phyloP scores from a whole-genome alignment of 2,888 invertebrate genomes.

The Acanthosoma haemorrhoidale region DNA sequence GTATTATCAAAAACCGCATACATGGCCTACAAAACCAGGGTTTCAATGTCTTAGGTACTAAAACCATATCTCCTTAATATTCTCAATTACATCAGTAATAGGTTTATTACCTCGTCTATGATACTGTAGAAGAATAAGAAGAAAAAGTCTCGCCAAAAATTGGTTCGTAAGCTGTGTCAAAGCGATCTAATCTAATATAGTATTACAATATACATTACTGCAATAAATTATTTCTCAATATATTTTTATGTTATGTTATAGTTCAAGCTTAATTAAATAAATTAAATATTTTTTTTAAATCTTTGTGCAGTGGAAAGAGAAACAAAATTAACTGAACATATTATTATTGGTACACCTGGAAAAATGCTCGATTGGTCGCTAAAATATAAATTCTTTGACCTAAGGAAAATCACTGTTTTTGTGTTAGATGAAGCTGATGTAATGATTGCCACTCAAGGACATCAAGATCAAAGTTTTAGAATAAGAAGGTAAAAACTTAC shows the following conservation, averaged over 20 bases:
- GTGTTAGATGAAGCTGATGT: conserved; percentile 99
- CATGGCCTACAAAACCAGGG: too few relatives aligned
- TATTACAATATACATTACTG: background rate
- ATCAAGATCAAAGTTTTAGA: conserved; percentile 92
- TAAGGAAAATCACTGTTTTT: conserved; percentile 84
- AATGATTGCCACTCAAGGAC: conserved; percentile 97
- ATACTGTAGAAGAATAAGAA: too few relatives aligned
- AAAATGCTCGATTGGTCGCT: conserved; percentile 92
- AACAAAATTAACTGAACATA: conserved; percentile 74
- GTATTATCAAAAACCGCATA: too few relatives aligned
- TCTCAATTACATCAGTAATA: too few relatives aligned
- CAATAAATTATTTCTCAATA: background rate
- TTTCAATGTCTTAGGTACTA: too few relatives aligned
- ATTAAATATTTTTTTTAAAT: too few relatives aligned
- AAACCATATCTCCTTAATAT: too few relatives aligned
- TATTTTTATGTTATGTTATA: too few relatives aligned
- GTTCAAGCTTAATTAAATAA: background rate
- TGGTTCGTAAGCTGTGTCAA: too few relatives aligned
- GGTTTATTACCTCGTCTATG: too few relatives aligned
- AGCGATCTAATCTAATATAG: too few relatives aligned
- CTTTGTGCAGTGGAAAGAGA: conserved; percentile 59
- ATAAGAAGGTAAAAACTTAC: conserved; percentile 74
- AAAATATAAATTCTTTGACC: conserved; percentile 79
- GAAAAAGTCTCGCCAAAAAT: too few relatives aligned
- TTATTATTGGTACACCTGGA: conserved; percentile 96